Evolutionary conservation across 2,888 invertebrate genomes (phyloP).

Genomic region (Azorinus chamasolen): DNA sequence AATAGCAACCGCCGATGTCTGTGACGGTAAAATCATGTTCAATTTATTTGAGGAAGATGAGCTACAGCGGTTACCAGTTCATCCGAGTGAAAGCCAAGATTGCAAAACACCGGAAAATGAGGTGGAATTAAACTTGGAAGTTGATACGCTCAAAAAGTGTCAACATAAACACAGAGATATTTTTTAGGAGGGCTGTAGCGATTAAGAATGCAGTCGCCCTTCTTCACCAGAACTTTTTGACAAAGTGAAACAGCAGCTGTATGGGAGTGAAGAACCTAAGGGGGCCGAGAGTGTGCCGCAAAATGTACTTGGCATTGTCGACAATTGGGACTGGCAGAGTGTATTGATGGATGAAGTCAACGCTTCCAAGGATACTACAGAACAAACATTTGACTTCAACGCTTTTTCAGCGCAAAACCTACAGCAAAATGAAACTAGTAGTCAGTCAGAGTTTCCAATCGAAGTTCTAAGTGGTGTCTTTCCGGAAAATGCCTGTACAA

Average conservation of each 20-base stretch:
- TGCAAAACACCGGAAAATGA: constrained; percentile 5
- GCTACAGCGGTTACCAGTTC: too few relatives aligned
- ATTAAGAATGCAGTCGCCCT: constrained; percentile 1
- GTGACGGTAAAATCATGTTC: too few relatives aligned
- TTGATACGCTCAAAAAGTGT: constrained; percentile 21
- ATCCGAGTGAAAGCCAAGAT: too few relatives aligned
- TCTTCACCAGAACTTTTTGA: constrained; percentile 1
- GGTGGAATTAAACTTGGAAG: neutral
- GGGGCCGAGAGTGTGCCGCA: constrained; percentile 10
- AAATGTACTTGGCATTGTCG: constrained; percentile 18
- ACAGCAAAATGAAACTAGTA: neutral
- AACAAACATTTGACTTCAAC: neutral
- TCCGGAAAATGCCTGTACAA: constrained; percentile 4
- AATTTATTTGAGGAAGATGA: too few relatives aligned
- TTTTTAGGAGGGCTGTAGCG: constrained; percentile 5
- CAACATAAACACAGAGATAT: constrained; percentile 6
- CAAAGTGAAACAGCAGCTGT: constrained; percentile 20
- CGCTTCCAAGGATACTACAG: constrained; percentile 1
- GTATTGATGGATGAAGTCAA: neutral
- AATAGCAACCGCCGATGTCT: too few relatives aligned
- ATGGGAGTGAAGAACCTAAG: constrained; percentile 7
- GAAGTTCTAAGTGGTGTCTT: constrained; percentile 22
- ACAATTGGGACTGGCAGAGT: neutral
- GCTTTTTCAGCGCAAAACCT: constrained; percentile 4
- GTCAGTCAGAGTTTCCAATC: constrained; percentile 21